A percentile compares a stretch with the other conserved stretches of the same genome.
Evolutionary conservation across 2,888 invertebrate species (phyloP).

Genomic region (Pammene aurita): DNA sequence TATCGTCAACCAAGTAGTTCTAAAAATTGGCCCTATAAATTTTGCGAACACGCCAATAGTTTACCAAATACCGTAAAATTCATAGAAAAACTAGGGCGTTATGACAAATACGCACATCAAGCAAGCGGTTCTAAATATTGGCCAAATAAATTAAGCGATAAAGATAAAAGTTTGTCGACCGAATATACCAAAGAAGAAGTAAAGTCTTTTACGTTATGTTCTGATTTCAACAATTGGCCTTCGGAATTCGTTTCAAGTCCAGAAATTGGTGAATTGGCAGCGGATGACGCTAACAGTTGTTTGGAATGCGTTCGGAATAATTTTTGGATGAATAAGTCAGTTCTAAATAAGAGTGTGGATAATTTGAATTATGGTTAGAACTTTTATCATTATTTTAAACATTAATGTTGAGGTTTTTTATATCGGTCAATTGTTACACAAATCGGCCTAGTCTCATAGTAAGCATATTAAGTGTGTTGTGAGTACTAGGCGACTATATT

Average conservation of each 20-base stretch:
- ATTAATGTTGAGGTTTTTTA: too few relatives aligned
- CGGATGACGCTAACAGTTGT: constrained; percentile 52
- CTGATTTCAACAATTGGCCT: background rate
- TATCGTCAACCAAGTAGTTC: too few relatives aligned
- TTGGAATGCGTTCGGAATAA: constrained; percentile 57
- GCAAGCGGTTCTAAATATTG: constrained; percentile 45
- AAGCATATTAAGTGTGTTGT: too few relatives aligned
- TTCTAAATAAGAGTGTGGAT: constrained; percentile 49
- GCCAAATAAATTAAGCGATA: background rate
- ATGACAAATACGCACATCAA: constrained; percentile 46
- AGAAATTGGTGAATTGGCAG: constrained; percentile 20
- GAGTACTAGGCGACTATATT: too few relatives aligned
- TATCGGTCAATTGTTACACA: too few relatives aligned
- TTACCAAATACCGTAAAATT: background rate
- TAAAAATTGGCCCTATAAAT: background rate
- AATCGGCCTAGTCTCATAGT: too few relatives aligned
- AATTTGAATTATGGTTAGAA: constrained; percentile 53
- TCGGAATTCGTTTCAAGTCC: background rate
- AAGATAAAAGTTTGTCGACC: constrained; percentile 1
- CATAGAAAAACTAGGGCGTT: constrained; percentile 15
- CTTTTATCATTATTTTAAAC: background rate
- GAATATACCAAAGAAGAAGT: constrained; percentile 1
- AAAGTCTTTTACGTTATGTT: constrained; percentile 23
- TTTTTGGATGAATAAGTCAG: constrained; percentile 54
- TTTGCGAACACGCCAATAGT: background rate